Conservation (phyloP, 2,888 invertebrate genomes). For the Dusona sp. region DNA sequence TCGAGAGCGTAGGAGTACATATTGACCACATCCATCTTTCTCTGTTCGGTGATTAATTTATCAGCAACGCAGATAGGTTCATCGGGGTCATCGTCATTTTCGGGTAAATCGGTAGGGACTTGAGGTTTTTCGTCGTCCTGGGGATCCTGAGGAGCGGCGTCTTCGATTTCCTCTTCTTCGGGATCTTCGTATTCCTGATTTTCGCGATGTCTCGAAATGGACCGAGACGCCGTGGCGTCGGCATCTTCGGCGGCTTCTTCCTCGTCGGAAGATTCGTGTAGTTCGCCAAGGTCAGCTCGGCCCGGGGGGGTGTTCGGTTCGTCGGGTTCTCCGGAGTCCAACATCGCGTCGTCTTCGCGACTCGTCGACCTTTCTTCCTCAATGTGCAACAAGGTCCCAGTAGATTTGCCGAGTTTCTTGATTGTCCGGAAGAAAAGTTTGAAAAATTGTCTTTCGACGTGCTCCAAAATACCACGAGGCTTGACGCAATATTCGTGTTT, state of each 20-base stretch:
- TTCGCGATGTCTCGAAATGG: constrained; percentile 84
- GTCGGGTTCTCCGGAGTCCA: constrained; percentile 84
- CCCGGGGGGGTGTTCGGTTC: neutral
- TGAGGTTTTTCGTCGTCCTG: constrained; percentile 36
- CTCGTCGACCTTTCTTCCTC: constrained; percentile 84
- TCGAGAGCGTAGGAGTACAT: constrained; percentile 85
- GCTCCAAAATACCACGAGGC: constrained; percentile 89
- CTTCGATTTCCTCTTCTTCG: constrained; percentile 85
- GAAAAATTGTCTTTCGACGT: constrained; percentile 91
- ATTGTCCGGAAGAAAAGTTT: constrained; percentile 88
- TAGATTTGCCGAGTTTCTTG: constrained; percentile 86
- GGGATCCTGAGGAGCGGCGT: constrained; percentile 78
- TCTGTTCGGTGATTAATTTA: constrained; percentile 73
- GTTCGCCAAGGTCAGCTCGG: constrained; percentile 77
- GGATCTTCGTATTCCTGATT: constrained; percentile 86
- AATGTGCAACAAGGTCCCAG: constrained; percentile 84
- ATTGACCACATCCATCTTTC: constrained; percentile 83
- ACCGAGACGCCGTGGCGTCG: constrained; percentile 83
- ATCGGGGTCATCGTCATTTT: constrained; percentile 30
- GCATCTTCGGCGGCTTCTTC: constrained; percentile 87
- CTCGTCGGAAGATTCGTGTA: constrained; percentile 88
- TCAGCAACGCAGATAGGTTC: constrained; percentile 65
- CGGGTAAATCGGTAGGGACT: neutral
- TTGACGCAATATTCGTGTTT: constrained; percentile 90
- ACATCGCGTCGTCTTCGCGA: constrained; percentile 77